Percentiles rank a stretch among this genome's conserved stretches.
Evolutionary conservation across 2,888 invertebrate species (phyloP).

Genomic region (Mechanitis messenoides): DNA sequence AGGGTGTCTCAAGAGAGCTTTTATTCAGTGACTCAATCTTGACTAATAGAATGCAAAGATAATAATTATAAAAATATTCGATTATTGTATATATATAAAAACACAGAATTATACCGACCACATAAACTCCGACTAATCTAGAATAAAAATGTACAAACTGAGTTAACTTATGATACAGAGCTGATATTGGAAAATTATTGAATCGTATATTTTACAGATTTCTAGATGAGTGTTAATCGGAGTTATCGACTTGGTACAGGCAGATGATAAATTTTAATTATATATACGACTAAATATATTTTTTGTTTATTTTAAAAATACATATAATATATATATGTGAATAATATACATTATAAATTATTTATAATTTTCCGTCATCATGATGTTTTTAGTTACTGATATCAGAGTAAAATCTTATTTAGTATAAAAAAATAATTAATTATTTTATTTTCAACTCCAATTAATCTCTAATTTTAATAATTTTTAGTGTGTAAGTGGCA

Average conservation of each 20-base stretch:
- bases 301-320: slow-evolving; percentile 12
- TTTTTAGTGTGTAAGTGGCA: no score
- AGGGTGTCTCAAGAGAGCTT: slow-evolving; percentile 13
- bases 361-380: no score
- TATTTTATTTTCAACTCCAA: no score
- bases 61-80: slow-evolving; percentile 1
- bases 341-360: not conserved
- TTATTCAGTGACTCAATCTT: slow-evolving; percentile 14
- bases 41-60: slow-evolving; percentile 19
- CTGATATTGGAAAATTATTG: no score
- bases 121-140: not conserved
- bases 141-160: no score
- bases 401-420: no score
- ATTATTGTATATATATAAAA: slow-evolving; percentile 3
- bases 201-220: slow-evolving; percentile 10
- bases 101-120: not conserved
- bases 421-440: no score
- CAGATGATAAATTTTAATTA: not conserved
- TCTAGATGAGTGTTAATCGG: slow-evolving; percentile 14
- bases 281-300: slow-evolving; percentile 5
- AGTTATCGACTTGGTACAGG: slow-evolving; percentile 8
- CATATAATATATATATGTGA: not conserved
- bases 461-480: no score
- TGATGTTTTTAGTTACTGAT: no score
- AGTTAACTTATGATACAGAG: no score